Base-by-base conservation (phyloP, 1,140 invertebrate species). In the Mercenaria mercenaria region DNA sequence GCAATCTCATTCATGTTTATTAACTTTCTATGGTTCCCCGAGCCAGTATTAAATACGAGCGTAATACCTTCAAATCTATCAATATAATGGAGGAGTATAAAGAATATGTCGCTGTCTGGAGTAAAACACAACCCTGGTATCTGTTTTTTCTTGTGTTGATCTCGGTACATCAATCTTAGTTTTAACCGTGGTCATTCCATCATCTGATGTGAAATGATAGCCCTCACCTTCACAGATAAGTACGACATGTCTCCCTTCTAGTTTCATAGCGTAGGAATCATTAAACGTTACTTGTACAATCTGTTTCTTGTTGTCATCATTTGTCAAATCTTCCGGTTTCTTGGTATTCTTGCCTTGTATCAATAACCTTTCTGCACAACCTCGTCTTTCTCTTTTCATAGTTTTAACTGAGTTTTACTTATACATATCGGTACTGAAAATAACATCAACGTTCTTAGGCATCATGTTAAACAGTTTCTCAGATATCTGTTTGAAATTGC, bases 81-180 rank as follows among this genome's bases (percentile, higher is more conserved):
- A 23, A 56, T 67, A 81, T 90, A 90, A 74, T 88, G 80, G 18
- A 92, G 67, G 26, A 90, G n/a, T 18, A 92, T 88, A 41, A 84
- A 92, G 64, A 92, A 92, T 50, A 90, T 79, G 26, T 92, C 84
- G 43, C 72, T 85, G 56, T 92, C 91, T 80, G 91, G 89, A 50
- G 67, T 81, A 92, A 8, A 89, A 80, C 23, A 92, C 52, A 4
- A 86, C 82, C 37, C 86, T 39, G 6, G 89, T 79, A 56, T 92
- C 91, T 18, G 74, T 91, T 76, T 91, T 86, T 37, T 92, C 86
- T 77, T 89, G 89, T 56, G 64, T 52, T 20, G 69, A 87, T 0
- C 20, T 64, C 32, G 69, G 26, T 26, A 26, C 8, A 69, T 77
- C 41, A 23, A 34, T 72, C 15, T 37, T 15, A 13, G 20, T 39